Base-by-base conservation (phyloP, 1,140 invertebrate species). In the Leptopilina boulardi region DNA sequence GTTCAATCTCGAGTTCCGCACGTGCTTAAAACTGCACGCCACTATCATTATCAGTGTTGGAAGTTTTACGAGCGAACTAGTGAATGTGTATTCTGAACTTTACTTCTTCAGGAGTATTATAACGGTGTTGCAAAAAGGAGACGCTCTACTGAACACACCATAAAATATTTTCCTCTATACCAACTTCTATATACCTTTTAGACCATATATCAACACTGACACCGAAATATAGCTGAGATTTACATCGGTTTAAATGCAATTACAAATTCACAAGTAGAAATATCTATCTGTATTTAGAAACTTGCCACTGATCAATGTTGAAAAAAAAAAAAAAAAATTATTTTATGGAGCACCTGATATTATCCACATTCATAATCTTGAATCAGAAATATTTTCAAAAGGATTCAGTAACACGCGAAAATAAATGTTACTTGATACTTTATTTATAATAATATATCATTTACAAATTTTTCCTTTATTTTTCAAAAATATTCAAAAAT, bases 121-220 rank as follows among this genome's bases (percentile, higher is more conserved):
- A 88, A 88, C 88, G 88, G 88, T 88, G 81, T 82, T 51, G 47
- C n/a, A 51, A 38, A 80, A 83, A 77, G n/a, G 86, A 84, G 85
- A 89, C 87, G 87, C 87, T 87, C 87, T 87, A 85, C 80, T 89
- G 86, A 77, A 71, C 83, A 71, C 83, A 78, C 80, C 30, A 51
- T 77, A 84, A 87, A 78, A 82, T n/a, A n/a, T n/a, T 86, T 83
- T 86, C 85, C 78, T 71, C 76, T 83, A 2, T 38, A 47, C 47
- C 47, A 51, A 38, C 34, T 18, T 51, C n/a, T n/a, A n/a, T n/a
- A n/a, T n/a, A n/a, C n/a, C n/a, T n/a, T n/a, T n/a, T n/a, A n/a
- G 47, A 18, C 47, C 47, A 51, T 51, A 51, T 51, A 51, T 51
- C 47, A 51, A 51, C 47, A n/a, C 47, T 51, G 47, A 51, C 47